phyloP scores from a whole-genome alignment of 1,140 invertebrate species.

The Drosophila albomicans region DNA sequence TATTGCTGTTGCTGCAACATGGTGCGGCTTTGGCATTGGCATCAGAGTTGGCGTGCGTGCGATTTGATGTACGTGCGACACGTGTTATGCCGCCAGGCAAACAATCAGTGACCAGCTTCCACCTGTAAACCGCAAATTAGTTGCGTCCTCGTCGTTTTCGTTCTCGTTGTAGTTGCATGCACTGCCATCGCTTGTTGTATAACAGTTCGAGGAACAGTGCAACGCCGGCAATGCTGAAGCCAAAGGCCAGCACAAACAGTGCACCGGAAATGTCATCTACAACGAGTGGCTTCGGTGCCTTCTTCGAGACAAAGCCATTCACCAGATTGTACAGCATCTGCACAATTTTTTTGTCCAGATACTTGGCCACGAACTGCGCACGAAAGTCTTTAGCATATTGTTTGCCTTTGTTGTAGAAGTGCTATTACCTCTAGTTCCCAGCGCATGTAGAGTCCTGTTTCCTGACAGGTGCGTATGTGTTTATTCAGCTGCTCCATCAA shows the following conservation, averaged over 20 bases:
- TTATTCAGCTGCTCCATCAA: slow-evolving; percentile 68
- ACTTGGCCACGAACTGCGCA: slow-evolving; percentile 56
- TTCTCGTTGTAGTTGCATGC: slow-evolving; percentile 18
- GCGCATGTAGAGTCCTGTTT: slow-evolving; percentile 66
- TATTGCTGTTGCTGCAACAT: background rate
- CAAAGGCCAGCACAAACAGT: slow-evolving; percentile 73
- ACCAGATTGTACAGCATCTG: slow-evolving; percentile 65
- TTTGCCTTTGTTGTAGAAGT: too few relatives aligned
- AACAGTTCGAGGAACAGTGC: slow-evolving; percentile 47
- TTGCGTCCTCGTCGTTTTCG: slow-evolving; percentile 15
- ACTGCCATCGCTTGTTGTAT: slow-evolving; percentile 13
- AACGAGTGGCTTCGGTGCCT: slow-evolving; percentile 60
- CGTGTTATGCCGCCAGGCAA: slow-evolving; percentile 43
- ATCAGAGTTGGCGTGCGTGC: slow-evolving; percentile 1
- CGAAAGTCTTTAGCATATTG: background rate
- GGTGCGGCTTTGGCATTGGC: slow-evolving; percentile 4
- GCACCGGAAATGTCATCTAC: slow-evolving; percentile 73
- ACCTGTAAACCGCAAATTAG: slow-evolving; percentile 47
- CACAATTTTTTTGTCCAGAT: slow-evolving; percentile 69
- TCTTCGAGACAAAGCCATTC: slow-evolving; percentile 58
- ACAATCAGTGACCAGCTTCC: slow-evolving; percentile 43
- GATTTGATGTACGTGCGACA: slow-evolving; percentile 38
- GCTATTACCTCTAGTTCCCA: slow-evolving; percentile 72
- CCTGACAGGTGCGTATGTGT: slow-evolving; percentile 70
- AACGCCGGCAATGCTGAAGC: slow-evolving; percentile 50